phyloP scores from a whole-genome alignment of 2,113 vertebrate species.

The Rhipidura dahli region DNA sequence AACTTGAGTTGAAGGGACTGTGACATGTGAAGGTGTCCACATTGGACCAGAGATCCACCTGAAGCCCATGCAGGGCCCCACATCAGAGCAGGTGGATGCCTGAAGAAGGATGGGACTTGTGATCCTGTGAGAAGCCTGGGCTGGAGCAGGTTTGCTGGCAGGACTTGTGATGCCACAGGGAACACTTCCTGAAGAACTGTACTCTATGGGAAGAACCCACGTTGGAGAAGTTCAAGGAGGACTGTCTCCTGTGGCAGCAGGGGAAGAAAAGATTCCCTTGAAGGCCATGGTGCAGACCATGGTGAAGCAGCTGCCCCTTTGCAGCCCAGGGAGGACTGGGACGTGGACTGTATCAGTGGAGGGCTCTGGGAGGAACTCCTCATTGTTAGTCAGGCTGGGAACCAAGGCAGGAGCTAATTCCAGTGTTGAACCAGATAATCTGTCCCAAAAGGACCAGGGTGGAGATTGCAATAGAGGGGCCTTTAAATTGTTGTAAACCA shows the following conservation, averaged over 20 bases:
- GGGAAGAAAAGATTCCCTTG: not conserved
- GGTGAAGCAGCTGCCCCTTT: too few relatives aligned
- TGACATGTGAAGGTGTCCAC: not conserved
- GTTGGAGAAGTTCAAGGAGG: accelerated
- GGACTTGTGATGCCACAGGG: not conserved
- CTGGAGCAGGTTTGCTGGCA: not conserved
- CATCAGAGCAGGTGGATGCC: not conserved
- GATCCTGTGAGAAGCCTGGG: not conserved
- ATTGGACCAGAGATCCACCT: not conserved
- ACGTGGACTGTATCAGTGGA: accelerated
- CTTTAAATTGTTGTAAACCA: not conserved
- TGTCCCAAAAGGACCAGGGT: accelerated
- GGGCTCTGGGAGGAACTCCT: not conserved
- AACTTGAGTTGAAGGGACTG: not conserved
- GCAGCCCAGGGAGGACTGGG: not conserved
- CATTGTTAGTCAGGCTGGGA: not conserved
- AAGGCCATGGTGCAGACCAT: not conserved
- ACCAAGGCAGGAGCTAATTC: not conserved
- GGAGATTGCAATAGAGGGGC: not conserved
- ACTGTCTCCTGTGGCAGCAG: not conserved
- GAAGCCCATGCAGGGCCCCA: too few relatives aligned
- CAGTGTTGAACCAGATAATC: not conserved
- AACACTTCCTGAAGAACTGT: accelerated
- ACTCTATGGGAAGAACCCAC: not conserved
- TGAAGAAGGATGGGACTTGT: not conserved